These are phyloP conservation scores for Haliclystus octoradiatus DNA, from an alignment of 30 jellyfish, hydroid and myxozoan species.

Conservation along the genomic window DNA sequence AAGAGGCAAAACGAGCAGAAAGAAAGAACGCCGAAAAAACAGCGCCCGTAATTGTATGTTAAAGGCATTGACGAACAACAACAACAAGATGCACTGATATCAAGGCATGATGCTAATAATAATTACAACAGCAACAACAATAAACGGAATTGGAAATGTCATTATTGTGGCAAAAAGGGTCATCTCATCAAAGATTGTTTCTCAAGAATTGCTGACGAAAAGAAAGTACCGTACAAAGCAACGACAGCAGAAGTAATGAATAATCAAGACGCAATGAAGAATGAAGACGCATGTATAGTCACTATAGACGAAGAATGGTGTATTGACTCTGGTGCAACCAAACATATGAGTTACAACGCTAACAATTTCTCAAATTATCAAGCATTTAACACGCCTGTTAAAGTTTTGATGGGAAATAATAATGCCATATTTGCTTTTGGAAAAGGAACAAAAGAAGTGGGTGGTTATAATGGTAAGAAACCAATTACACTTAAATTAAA, in stretches of 20 bases:
- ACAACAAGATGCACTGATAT: no score
- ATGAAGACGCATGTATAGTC: neutral
- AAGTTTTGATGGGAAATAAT: no score
- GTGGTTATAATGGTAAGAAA: no score
- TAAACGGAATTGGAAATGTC: slow-evolving; percentile 6
- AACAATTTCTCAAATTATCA: neutral
- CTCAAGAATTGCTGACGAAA: slow-evolving; percentile 2
- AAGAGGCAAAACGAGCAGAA: no score
- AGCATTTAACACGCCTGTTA: no score
- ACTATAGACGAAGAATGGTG: slow-evolving; percentile 22
- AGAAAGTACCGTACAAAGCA: neutral
- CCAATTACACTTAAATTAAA: slow-evolving; percentile 21
- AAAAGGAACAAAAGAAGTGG: no score
- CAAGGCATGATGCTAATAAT: no score
- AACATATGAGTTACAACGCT: slow-evolving; percentile 21
- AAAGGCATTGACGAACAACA: no score
- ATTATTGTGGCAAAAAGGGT: slow-evolving; percentile 26
- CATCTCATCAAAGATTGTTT: slow-evolving; percentile 31
- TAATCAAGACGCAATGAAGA: neutral
- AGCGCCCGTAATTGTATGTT: no score
- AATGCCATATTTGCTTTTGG: no score
- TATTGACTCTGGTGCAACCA: slow-evolving; percentile 38
- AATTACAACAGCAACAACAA: no score
- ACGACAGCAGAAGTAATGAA: neutral
- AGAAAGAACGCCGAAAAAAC: no score